Base-by-base conservation (phyloP, 2,888 invertebrate genomes). In the Eremobia ochroleuca region DNA sequence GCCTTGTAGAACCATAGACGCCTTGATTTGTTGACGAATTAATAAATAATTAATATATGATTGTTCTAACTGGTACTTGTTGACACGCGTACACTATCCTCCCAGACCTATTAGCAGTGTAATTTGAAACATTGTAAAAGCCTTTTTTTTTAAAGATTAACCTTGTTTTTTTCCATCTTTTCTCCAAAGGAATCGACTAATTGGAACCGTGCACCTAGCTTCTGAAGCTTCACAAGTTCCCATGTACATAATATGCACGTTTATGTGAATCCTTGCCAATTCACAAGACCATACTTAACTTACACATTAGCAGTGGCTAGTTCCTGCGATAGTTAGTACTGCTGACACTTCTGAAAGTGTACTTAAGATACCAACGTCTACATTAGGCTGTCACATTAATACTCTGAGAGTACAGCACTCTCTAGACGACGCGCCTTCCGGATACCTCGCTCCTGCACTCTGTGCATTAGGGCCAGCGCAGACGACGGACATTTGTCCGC, bases 381-480 rank as follows among this genome's bases (percentile, higher is more conserved):
- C 25, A 68, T 69, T 28, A 76, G 40, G 43, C 31, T 58, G 76
- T 81, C 66, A 65, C 13, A 76, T 83, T 62, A 55, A 73, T 85
- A 85, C 82, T 62, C 49, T 37, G 34, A 65, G 52, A 67, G 37
- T 13, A 46, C 43, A 79, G 70, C 58, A 68, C 64, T 75, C 75
- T 78, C 69, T 64, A 74, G 64, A 25, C 64, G 70, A 62, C n/a
- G 21, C 76, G 70, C 52, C 69, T 78, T 70, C 73, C 83, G 72
- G 73, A 80, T 77, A 82, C 75, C 77, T 81, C 78, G 62, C 62
- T 77, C 71, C 62, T 65, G 66, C 74, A 72, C 87, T 75, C 77
- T 69, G 37, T 52, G 68, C 83, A 82, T 83, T 73, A n/a, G n/a
- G n/a, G n/a, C n/a, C n/a, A n/a, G n/a, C n/a, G n/a, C n/a, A n/a